phyloP scores from a whole-genome alignment of 1,140 invertebrate genomes.

The Octopus bimaculoides region DNA sequence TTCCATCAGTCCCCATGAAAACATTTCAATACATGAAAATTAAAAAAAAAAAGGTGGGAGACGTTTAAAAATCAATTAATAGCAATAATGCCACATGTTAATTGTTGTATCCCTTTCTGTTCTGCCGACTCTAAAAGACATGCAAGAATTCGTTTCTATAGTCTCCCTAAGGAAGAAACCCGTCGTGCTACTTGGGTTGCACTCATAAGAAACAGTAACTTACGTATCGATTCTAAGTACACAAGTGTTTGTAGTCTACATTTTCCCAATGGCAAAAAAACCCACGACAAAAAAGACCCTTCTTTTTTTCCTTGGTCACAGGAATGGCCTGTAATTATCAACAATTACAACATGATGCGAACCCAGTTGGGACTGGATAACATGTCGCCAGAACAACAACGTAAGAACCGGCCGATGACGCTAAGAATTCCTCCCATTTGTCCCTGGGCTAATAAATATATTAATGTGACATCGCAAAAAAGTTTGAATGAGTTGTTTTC shows the following conservation, averaged over 20 bases:
- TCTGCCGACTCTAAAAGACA: background rate
- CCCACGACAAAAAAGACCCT: background rate
- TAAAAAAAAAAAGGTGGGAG: too few species aligned
- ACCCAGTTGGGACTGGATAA: background rate
- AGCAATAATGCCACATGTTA: background rate
- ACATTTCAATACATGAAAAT: too few species aligned
- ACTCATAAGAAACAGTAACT: background rate
- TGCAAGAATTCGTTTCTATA: background rate
- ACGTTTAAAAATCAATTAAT: too few species aligned
- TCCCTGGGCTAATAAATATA: background rate
- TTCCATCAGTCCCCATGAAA: too few species aligned
- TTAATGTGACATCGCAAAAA: background rate
- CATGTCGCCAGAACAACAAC: too few species aligned
- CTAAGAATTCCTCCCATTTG: background rate
- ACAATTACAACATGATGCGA: background rate
- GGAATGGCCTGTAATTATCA: background rate
- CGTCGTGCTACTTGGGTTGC: background rate
- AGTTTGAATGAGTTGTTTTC: background rate
- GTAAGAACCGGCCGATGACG: slow-evolving; percentile 1
- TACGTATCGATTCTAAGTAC: background rate
- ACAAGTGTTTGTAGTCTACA: slow-evolving; percentile 1
- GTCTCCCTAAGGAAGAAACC: background rate
- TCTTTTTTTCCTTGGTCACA: background rate
- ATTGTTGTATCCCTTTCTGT: background rate
- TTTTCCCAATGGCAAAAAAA: background rate